These are phyloP conservation scores for Eupleurogrammus muticus DNA, from an alignment of 2,797 vertebrate species.

Conservation along the genomic window DNA sequence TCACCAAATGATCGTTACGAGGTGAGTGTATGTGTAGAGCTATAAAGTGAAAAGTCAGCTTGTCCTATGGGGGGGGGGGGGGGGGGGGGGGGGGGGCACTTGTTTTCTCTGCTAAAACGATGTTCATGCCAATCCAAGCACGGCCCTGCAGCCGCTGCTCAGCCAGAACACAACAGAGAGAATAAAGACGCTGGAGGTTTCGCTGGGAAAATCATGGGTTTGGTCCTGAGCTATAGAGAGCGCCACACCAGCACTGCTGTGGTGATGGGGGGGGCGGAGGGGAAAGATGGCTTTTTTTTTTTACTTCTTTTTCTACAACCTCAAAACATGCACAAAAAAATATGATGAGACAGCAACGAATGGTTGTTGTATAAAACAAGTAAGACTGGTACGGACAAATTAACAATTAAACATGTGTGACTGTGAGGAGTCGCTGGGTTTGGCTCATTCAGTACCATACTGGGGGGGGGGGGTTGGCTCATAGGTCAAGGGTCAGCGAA, in stretches of 20 bases:
- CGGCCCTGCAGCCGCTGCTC: neutral
- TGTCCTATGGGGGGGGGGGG: no score
- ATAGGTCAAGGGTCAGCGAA: conserved; percentile 41
- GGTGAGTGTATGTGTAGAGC: conserved; percentile 24
- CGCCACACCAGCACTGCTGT: conserved; percentile 40
- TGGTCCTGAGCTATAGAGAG: conserved; percentile 72
- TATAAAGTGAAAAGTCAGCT: conserved; percentile 31
- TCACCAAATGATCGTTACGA: neutral
- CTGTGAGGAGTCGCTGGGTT: conserved; percentile 46
- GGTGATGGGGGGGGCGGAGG: conserved; percentile 16
- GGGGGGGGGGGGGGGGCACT: neutral
- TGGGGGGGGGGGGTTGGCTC: conserved; percentile 62
- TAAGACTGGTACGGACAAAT: conserved; percentile 38
- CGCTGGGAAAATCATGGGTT: conserved; percentile 49
- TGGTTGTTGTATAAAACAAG: conserved; percentile 40
- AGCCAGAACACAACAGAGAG: conserved; percentile 14
- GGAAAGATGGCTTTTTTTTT: conserved; percentile 69
- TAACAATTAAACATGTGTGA: conserved; percentile 20
- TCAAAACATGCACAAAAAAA: conserved; percentile 44
- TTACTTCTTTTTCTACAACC: no score
- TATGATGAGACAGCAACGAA: conserved; percentile 30
- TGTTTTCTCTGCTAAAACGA: conserved; percentile 5
- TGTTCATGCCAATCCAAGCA: conserved; percentile 12
- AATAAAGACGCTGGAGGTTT: conserved; percentile 22
- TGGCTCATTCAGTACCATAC: conserved; percentile 74